Conservation (phyloP, 2,888 invertebrate genomes). For the Caenorhabditis macrosperma region DNA sequence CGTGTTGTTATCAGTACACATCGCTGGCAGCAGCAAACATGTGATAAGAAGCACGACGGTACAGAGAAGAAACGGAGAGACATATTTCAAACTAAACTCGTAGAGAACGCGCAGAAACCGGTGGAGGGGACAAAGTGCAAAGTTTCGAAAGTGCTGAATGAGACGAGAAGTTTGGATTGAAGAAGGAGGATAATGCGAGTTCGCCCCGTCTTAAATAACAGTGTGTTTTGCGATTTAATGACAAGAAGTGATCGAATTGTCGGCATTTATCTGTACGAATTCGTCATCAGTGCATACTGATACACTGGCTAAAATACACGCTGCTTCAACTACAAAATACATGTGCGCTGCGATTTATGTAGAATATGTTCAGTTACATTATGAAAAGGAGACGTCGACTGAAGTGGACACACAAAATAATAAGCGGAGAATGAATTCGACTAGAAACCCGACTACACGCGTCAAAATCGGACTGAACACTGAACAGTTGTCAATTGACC, state of each 20-base stretch:
- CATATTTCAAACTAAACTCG: slow-evolving; percentile 52
- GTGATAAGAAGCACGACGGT: slow-evolving; percentile 44
- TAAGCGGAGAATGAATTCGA: not conserved
- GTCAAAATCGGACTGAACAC: slow-evolving; percentile 12
- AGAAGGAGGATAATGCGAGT: not conserved
- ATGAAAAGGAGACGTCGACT: too few species aligned
- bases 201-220: too few species aligned
- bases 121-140: slow-evolving; percentile 39
- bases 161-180: not conserved
- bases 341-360: not conserved
- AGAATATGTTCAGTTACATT: too few species aligned
- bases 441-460: not conserved
- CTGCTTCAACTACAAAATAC: slow-evolving; percentile 18
- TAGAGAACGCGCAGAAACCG: slow-evolving; percentile 14
- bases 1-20: slow-evolving; percentile 40
- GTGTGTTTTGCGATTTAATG: slow-evolving; percentile 7
- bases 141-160: not conserved
- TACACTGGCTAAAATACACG: not conserved
- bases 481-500: slow-evolving; percentile 21
- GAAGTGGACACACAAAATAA: not conserved
- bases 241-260: not conserved
- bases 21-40: slow-evolving; percentile 51
- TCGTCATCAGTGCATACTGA: slow-evolving; percentile 9
- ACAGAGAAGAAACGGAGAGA: slow-evolving; percentile 37
- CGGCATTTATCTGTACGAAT: not conserved